Conservation (phyloP, 2,888 invertebrate species). For the Yponomeuta sedellus region DNA sequence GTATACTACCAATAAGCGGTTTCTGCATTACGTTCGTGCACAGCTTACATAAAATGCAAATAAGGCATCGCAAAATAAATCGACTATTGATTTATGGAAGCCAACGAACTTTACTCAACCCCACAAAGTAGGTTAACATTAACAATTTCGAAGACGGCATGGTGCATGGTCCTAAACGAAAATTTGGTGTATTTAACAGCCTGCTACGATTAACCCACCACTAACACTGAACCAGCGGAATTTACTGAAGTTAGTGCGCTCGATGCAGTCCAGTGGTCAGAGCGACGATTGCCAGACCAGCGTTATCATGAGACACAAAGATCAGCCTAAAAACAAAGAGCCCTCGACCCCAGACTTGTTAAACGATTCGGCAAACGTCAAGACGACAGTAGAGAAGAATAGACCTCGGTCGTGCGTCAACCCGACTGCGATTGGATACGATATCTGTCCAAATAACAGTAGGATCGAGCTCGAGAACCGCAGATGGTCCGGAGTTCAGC, state of each 20-base stretch:
- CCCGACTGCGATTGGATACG: slow-evolving; percentile 64
- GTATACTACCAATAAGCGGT: slow-evolving; percentile 30
- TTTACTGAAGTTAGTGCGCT: slow-evolving; percentile 74
- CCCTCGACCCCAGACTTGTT: slow-evolving; percentile 77
- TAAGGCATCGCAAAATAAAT: slow-evolving; percentile 45
- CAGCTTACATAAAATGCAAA: slow-evolving; percentile 75
- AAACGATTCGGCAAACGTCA: slow-evolving; percentile 73
- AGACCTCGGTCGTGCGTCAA: slow-evolving; percentile 85
- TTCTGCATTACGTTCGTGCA: slow-evolving; percentile 58
- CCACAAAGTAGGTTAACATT: slow-evolving; percentile 20
- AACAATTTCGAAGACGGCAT: slow-evolving; percentile 38
- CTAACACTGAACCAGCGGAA: slow-evolving; percentile 77
- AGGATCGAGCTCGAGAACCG: slow-evolving; percentile 74
- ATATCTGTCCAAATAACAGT: slow-evolving; percentile 68
- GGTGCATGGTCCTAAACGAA: slow-evolving; percentile 66
- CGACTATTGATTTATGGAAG: background rate
- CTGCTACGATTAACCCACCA: slow-evolving; percentile 72
- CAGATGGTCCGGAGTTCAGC: slow-evolving; percentile 84
- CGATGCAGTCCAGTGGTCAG: slow-evolving; percentile 74
- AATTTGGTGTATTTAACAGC: slow-evolving; percentile 74
- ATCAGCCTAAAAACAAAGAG: slow-evolving; percentile 60
- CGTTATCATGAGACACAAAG: slow-evolving; percentile 71
- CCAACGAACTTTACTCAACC: slow-evolving; percentile 1
- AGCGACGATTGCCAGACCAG: slow-evolving; percentile 73
- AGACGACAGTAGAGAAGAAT: slow-evolving; percentile 69